Conservation (phyloP, 2,113 vertebrate genomes). For the Sinocyclocheilus rhinocerous region DNA sequence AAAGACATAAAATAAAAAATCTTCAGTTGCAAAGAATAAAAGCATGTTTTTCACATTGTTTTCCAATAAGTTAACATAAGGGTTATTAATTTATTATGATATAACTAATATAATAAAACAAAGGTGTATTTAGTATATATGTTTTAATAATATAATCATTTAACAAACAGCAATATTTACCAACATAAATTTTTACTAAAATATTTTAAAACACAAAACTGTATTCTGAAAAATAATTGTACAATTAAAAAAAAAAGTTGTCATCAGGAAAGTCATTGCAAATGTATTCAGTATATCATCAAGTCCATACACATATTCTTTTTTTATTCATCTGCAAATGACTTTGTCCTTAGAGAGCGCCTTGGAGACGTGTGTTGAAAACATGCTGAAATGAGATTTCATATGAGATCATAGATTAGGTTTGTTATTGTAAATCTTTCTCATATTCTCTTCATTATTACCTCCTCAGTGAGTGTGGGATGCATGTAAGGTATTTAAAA, state of each 20-base stretch:
- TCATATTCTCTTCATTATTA: background rate
- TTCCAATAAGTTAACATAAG: background rate
- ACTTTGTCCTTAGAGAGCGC: background rate
- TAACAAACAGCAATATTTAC: background rate
- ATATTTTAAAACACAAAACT: background rate
- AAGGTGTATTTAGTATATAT: background rate
- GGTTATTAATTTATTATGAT: background rate
- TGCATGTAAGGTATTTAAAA: conserved; percentile 34
- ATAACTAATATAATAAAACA: background rate
- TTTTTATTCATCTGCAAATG: background rate
- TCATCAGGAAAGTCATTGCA: background rate
- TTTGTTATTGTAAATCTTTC: background rate
- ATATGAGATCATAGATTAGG: background rate
- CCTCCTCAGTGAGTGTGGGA: conserved; percentile 1
- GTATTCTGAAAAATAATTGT: background rate
- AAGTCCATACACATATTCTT: background rate
- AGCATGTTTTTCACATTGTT: background rate
- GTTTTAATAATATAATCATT: background rate
- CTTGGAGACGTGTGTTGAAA: background rate
- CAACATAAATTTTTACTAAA: background rate
- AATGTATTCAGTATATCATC: background rate
- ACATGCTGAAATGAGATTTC: conserved; percentile 2
- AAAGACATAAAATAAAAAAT: no score
- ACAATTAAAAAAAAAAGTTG: no score
- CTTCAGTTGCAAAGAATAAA: background rate